Percentiles rank a stretch among this genome's conserved stretches.
Evolutionary conservation across 2,888 invertebrate genomes (phyloP).

Genomic region (Leucophenga montana): DNA sequence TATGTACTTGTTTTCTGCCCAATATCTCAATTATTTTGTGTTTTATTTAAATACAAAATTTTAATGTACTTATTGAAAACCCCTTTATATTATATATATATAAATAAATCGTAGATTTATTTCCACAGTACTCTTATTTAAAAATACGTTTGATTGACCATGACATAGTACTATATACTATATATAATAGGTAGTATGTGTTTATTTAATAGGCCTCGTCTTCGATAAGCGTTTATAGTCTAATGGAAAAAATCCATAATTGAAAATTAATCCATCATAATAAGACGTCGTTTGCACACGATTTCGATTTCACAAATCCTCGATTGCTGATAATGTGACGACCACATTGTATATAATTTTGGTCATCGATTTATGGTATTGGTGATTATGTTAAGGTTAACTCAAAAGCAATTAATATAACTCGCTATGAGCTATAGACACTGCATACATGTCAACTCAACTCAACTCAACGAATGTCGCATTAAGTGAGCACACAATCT

Average conservation of each 20-base stretch:
- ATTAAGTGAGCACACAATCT: neutral
- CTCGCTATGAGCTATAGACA: slow-evolving; percentile 3
- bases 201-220: no score
- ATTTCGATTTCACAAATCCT: neutral
- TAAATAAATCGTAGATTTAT: no score
- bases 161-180: no score
- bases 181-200: no score
- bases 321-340: neutral
- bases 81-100: no score
- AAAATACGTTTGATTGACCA: no score
- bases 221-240: slow-evolving; percentile 2
- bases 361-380: neutral
- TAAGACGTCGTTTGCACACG: slow-evolving; percentile 58
- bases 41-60: no score
- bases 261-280: slow-evolving; percentile 72
- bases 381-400: neutral
- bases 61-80: no score
- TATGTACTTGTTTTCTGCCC: no score
- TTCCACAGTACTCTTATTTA: no score
- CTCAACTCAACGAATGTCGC: neutral
- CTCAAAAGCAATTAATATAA: slow-evolving; percentile 16
- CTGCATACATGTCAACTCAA: neutral
- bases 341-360: neutral
- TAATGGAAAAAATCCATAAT: slow-evolving; percentile 54
- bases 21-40: no score